phyloP scores from a whole-genome alignment of 2,888 invertebrate species.

The Polietes domitor region DNA sequence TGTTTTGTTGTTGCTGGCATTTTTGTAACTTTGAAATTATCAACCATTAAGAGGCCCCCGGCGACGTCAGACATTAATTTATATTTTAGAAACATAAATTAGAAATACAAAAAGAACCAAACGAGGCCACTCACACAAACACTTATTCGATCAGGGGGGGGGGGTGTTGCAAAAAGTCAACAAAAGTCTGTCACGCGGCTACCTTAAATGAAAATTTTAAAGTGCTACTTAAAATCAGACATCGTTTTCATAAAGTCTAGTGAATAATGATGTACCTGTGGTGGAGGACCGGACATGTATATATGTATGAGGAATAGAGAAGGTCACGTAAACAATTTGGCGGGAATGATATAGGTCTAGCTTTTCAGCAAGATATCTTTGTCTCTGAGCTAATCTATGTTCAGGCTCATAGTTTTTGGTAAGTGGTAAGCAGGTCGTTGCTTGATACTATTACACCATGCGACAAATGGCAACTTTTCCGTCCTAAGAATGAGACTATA shows the following conservation, averaged over 20 bases:
- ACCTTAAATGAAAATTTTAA: neutral
- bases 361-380: too few species aligned
- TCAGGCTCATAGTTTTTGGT: too few species aligned
- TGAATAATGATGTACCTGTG: neutral
- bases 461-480: too few species aligned
- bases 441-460: too few species aligned
- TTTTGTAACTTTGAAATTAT: slow-evolving; percentile 6
- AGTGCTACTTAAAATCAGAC: neutral
- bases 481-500: too few species aligned
- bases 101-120: neutral
- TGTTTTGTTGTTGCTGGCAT: neutral
- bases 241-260: neutral
- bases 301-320: too few species aligned
- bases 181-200: neutral
- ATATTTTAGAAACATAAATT: slow-evolving; percentile 29
- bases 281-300: too few species aligned
- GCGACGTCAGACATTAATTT: slow-evolving; percentile 21
- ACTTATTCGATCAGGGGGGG: too few species aligned
- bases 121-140: neutral
- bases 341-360: too few species aligned
- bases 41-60: neutral
- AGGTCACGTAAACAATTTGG: too few species aligned
- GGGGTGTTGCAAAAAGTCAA: neutral
- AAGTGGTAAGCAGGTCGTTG: too few species aligned
- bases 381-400: too few species aligned